Base-by-base conservation (phyloP, 2,797 vertebrate species). In the Dallia pectoralis region DNA sequence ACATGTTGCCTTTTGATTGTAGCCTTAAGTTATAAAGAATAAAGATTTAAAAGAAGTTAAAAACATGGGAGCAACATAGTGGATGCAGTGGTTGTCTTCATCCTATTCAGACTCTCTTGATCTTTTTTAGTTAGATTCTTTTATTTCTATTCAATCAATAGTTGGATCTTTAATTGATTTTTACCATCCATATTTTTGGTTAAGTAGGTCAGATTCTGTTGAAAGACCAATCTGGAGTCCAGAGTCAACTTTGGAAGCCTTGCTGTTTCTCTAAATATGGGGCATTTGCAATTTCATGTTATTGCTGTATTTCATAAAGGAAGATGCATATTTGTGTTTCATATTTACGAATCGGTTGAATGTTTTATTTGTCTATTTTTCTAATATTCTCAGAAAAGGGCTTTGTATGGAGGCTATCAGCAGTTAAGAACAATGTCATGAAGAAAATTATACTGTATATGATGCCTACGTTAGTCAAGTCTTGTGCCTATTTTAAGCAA, bases 1-100 rank as follows among this genome's bases (percentile, higher is more conserved):
- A 59, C 22, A 0, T 59, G 53, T 59, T 1, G 12, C 11, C 2
- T 14, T 59, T 25, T 1, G 25, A 59, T 27, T 59, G 53, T 27
- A 59, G 53, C 22, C 25, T 59, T 22, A 59, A 27, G 53, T 59
- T 59, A 59, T 59, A 59, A 59, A 27, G 53, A 59, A 59, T 59
- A 27, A 59, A 27, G 8, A 56, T 56, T 56, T 56, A 56, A 56
- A 56, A 22, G 22, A 59, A 25, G 22, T 25, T n/a, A 59, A 59
- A 59, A 22, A 25, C 53, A 25, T 59, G 53, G 22, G 32, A 29
- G 15, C n/a, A 82, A 22, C 79, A 81, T 77, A 77, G 73, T n/a
- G n/a, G n/a, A n/a, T n/a, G n/a, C n/a, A 25, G 2, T 11, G 70
- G 81, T 70, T 79, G 81, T 48, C 81, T 73, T 3, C 78, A 67